phyloP scores from a whole-genome alignment of 2,888 invertebrate genomes.

The Machimus atricapillus region DNA sequence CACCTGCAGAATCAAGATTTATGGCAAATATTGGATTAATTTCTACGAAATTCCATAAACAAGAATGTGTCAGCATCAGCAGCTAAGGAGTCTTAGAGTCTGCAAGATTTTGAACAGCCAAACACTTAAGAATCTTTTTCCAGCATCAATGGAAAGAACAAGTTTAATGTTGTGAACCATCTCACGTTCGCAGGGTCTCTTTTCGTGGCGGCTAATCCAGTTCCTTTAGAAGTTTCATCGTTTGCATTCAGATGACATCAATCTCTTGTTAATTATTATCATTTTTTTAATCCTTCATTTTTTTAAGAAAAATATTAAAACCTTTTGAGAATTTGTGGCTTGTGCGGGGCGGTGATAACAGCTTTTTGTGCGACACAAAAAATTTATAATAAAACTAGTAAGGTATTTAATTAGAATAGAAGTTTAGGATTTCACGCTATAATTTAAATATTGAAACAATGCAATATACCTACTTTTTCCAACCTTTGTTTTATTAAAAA shows the following conservation, averaged over 20 bases:
- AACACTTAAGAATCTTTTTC: neutral
- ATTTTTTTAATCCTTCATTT: neutral
- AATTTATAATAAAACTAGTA: neutral
- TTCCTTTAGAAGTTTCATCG: neutral
- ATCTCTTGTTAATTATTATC: neutral
- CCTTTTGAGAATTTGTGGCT: neutral
- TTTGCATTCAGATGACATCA: neutral
- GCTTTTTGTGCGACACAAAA: neutral
- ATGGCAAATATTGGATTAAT: neutral
- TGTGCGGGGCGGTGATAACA: neutral
- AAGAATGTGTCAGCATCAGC: neutral
- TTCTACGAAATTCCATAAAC: neutral
- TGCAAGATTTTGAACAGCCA: neutral
- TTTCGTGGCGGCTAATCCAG: neutral
- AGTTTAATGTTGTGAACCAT: neutral
- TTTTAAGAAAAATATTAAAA: neutral
- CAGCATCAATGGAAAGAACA: neutral
- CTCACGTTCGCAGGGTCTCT: neutral
- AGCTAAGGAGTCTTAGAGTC: neutral
- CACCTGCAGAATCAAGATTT: conserved; percentile 6
- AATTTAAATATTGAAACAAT: neutral
- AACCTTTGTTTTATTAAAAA: neutral
- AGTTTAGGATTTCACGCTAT: neutral
- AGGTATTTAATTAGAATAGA: neutral
- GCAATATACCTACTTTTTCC: neutral